Evolutionary conservation across 2,888 invertebrate species (phyloP), one percentile per base, ranked within the genome.

Genomic region (Melipona beecheii): DNA sequence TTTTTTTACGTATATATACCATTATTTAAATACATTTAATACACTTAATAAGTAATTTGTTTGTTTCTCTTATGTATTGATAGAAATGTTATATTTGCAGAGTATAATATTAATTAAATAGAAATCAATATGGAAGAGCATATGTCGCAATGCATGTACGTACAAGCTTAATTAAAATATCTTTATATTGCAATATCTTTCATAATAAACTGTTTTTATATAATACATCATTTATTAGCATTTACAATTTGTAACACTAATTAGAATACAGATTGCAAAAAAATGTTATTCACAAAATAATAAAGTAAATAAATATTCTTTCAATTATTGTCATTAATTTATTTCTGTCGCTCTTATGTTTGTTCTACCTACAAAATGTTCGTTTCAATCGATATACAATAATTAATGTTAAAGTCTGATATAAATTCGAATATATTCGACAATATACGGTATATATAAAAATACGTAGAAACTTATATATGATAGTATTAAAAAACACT

Each of bases 41-140:
- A n/a, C 15, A 21, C 54, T n/a, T 31, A 15, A n/a, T 36, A 21
- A 65, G 31, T 64, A 13, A 64, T 36, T 21, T 64, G 19, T 36
- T 64, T 64, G 2, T 64, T 64, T 36, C 31, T 43, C 21, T 15
- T 11, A 21, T n/a, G 4, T 9, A 56, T 56, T 19, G 52, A 56
- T 70, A 69, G 15, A 56, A 70, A 70, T 52, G 17, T 54, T 65
- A 19, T 75, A 65, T 15, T 56, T 13, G 11, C 17, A 36, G 36
- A 58, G n/a, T 56, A 31, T 64, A 65, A 68, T 27, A 49, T 24
- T 64, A 64, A 50, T 36, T 65, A 65, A 65, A 52, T 54, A 54
- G 19, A 52, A 65, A 74, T 31, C 31, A 24, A 50, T 19, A 68
- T 43, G 43, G 24, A 21, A 13, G 5, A 31, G 21, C 36, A 17